Base-by-base conservation (phyloP, 2,888 invertebrate genomes). In the Caenorhabditis imperialis region DNA sequence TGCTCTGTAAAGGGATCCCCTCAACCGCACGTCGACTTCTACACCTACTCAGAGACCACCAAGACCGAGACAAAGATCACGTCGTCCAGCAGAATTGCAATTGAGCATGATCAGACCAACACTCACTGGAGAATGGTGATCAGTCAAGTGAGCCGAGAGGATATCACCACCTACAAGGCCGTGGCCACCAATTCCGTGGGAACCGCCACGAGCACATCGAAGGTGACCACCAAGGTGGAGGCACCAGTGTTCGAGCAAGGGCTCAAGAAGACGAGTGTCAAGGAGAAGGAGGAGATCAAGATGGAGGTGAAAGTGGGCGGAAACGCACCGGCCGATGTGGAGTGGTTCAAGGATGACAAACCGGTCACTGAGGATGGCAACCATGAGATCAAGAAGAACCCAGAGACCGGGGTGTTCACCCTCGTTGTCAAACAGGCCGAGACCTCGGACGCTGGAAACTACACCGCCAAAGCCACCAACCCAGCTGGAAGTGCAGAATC, bases 271-370 rank as follows among this genome's bases (percentile, higher is more conserved):
- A 78, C 75, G 12, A 86, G 85, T 88, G 92, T 95, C 5, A 93
- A 93, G 74, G 95, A 94, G 85, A 94, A 95, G 0, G 92, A 77
- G 27, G 73, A 82, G 23, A 74, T 80, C 33, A 48, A 73, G 18
- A 77, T 78, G 72, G 78, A 78, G n/a, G 96, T 96, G 14, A 91
- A 93, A 65, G 93, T 97, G 47, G 91, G 92, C 3, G 97, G 97
- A 3, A 93, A 94, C 44, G 92, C 92, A 84, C 93, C 72, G 93
- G n/a, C n/a, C n/a, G 93, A 94, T 77, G 92, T 98, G 78, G 94
- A 93, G 89, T 96, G 96, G 95, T 94, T 93, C 89, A 94, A 95
- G 90, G 96, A 98, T 89, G 79, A 78, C 16, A 47, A 76, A 37
- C 83, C 83, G 7, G 73, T 87, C 30, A 30, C 53, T 5, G 55